phyloP scores from a whole-genome alignment of 2,797 vertebrate species.

The Silurus lanzhouensis region DNA sequence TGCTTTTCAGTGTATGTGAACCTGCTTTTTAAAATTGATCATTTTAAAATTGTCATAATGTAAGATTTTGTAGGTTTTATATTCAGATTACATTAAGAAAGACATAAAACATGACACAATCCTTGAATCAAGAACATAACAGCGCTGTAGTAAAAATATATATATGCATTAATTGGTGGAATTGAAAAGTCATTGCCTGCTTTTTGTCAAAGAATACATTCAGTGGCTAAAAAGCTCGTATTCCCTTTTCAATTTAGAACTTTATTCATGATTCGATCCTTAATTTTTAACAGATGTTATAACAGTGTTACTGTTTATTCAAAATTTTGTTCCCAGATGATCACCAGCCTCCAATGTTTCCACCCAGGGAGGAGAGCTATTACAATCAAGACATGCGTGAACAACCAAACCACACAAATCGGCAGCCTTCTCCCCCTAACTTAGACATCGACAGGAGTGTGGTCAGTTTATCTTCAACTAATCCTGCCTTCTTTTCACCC shows the following conservation, averaged over 20 bases:
- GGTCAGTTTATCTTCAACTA: conserved; percentile 60
- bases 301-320: not conserved
- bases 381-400: conserved; percentile 29
- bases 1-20: not conserved
- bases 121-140: not conserved
- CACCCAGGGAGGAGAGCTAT: conserved; percentile 43
- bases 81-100: conserved; percentile 1
- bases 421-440: not conserved
- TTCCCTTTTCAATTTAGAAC: not conserved
- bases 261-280: not conserved
- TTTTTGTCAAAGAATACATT: not conserved
- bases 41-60: not conserved
- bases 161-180: not conserved
- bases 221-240: not conserved
- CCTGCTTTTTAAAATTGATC: too few species aligned
- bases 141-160: not conserved
- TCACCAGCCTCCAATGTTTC: conserved; percentile 18
- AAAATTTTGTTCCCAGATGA: conserved; percentile 7
- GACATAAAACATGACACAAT: not conserved
- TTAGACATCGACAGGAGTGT: conserved; percentile 55
- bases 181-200: not conserved
- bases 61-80: not conserved
- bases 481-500: not conserved
- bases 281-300: not conserved
- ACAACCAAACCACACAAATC: not conserved